phyloP scores from a whole-genome alignment of 2,888 invertebrate genomes.

The Parnassius smintheus region DNA sequence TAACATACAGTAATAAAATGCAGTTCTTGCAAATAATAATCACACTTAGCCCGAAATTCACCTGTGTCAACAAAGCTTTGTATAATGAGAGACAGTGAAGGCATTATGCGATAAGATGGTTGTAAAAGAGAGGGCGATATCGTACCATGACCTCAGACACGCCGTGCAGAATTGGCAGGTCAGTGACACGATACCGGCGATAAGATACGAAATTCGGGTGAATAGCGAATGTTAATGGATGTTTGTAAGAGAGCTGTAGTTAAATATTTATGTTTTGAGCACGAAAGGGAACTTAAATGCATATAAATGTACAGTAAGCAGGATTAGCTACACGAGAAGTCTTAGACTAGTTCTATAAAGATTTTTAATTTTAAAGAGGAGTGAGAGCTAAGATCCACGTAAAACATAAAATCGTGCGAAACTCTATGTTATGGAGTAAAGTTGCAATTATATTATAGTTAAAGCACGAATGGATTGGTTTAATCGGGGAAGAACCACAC shows the following conservation, averaged over 20 bases:
- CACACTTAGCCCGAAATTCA: slow-evolving; percentile 32
- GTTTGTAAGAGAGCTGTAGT: background rate
- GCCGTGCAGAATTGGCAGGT: slow-evolving; percentile 53
- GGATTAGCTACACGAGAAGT: too few species aligned
- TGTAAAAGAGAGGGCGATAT: slow-evolving; percentile 27
- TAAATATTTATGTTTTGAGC: background rate
- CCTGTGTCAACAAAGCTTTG: slow-evolving; percentile 40
- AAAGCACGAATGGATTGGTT: too few species aligned
- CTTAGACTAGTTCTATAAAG: too few species aligned
- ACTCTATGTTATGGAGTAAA: too few species aligned
- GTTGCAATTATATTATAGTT: too few species aligned
- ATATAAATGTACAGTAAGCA: too few species aligned
- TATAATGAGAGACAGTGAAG: slow-evolving; percentile 38
- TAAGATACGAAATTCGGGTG: slow-evolving; percentile 46
- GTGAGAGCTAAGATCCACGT: too few species aligned
- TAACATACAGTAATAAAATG: slow-evolving; percentile 22
- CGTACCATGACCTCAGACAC: slow-evolving; percentile 69
- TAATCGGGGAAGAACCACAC: too few species aligned
- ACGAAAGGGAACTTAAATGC: background rate
- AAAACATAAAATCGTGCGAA: too few species aligned
- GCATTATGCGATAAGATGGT: slow-evolving; percentile 24
- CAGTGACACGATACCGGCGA: slow-evolving; percentile 54
- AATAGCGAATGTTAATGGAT: slow-evolving; percentile 13
- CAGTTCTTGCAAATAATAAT: slow-evolving; percentile 28
- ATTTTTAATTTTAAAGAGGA: too few species aligned